Percentiles rank a stretch among this genome's conserved stretches.
phyloP scores from a whole-genome alignment of 2,113 vertebrate species.

The Atrichornis clamosus region DNA sequence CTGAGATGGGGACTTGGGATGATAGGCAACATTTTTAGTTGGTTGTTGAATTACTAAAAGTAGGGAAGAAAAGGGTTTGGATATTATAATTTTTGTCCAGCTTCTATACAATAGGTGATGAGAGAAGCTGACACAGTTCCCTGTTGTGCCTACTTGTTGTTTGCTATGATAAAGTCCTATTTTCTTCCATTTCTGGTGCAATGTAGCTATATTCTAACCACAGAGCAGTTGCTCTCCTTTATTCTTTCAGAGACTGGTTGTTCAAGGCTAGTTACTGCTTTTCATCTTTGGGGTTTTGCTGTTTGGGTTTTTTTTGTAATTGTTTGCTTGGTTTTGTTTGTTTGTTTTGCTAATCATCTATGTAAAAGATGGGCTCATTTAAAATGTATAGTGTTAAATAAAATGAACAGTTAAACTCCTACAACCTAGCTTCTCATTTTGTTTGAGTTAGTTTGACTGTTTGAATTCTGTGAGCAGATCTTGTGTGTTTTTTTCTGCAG shows the following conservation, averaged over 20 bases:
- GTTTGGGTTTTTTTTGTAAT: accelerated
- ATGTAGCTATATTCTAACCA: not conserved
- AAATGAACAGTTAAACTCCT: not conserved
- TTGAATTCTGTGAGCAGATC: not conserved
- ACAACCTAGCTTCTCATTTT: not conserved
- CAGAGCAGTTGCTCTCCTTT: not conserved
- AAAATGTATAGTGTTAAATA: not conserved
- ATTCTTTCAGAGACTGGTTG: not conserved
- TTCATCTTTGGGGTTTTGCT: not conserved
- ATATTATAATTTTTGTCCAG: not conserved
- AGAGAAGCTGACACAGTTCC: not conserved
- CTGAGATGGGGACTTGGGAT: not conserved
- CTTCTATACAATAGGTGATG: not conserved
- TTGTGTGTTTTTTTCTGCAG: not conserved
- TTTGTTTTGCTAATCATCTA: not conserved
- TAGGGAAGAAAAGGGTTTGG: not conserved
- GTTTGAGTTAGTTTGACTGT: not conserved
- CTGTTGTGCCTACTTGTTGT: not conserved
- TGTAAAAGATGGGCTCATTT: not conserved
- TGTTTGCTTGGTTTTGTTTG: not conserved
- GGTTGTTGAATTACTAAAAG: not conserved
- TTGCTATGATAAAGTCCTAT: not conserved
- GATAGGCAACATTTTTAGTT: not conserved
- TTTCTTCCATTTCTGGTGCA: not conserved
- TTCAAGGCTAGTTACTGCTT: not conserved